Base-by-base conservation (phyloP, 2,113 vertebrate genomes). In the Ammodytes marinus region DNA sequence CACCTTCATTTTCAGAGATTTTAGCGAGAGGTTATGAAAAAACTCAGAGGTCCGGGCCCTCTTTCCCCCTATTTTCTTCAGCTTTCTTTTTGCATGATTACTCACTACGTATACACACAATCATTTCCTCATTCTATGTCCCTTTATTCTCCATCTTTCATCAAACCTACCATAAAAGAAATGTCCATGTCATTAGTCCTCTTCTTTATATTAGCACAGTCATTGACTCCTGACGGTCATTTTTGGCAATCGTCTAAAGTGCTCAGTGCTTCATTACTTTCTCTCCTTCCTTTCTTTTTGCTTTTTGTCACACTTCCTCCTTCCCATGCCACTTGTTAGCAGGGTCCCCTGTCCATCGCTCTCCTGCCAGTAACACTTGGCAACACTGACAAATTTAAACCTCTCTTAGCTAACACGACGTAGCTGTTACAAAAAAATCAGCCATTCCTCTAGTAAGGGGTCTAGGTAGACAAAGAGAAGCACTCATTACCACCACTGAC, bases 131-230 rank as follows among this genome's bases (percentile, higher is more conserved):
- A 80, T 87, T 84, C 74, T 13, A 27, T 54, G 60, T 67, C 61
- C 64, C 63, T 58, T 80, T 77, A 68, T 59, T 70, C 78, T 77
- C 69, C 3, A n/a, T 84, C 79, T 87, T 73, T 86, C 83, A 91
- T 88, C 91, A 83, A 89, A 84, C 79, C 83, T 69, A 87, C 60
- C 83, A 87, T 86, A 85, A 82, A 92, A 88, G 77, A 84, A 87
- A 83, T 86, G 86, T 74, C 68, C 58, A 71, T 49, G 77, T 69
- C 84, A 90, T 93, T 88, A 88, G 86, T 64, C 49, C 77, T 76
- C 45, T 64, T 63, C 69, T 63, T 66, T 74, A 55, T 77, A 84
- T 82, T 77, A 74, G 64, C 69, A 47, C 35, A n/a, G 60, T 59
- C 71, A 73, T 40, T 74, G 79, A 84, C 83, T 88, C 69, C 69